These are phyloP conservation scores for Eulacestoma nigropectus DNA, from an alignment of 2,113 vertebrate species.

Conservation along the genomic window DNA sequence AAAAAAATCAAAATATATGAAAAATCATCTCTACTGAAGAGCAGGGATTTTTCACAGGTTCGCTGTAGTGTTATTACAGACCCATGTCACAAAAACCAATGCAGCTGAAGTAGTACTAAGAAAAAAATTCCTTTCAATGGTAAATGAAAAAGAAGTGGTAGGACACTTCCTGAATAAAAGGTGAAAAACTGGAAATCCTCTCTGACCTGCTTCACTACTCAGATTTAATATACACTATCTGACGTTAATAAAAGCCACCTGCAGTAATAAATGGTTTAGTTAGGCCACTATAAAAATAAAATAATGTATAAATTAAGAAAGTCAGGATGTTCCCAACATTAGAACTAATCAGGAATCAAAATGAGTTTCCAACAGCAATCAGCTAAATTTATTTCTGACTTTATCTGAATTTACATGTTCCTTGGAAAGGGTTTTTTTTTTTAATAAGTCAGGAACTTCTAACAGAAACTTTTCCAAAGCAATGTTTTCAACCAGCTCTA, in stretches of 20 bases:
- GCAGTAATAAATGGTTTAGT: neutral
- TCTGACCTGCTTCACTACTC: neutral
- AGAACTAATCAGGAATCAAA: neutral
- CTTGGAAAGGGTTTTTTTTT: neutral
- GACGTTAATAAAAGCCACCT: neutral
- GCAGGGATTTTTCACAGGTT: neutral
- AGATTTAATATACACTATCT: neutral
- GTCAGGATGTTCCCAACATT: neutral
- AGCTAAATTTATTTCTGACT: neutral
- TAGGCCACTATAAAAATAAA: neutral
- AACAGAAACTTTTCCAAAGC: neutral
- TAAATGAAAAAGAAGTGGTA: neutral
- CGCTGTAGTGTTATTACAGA: neutral
- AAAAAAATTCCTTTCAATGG: neutral
- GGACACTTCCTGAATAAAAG: neutral
- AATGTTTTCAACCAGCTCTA: neutral
- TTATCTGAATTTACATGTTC: neutral
- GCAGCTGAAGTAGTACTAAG: neutral
- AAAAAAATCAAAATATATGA: neutral
- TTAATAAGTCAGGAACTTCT: neutral
- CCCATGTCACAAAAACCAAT: neutral
- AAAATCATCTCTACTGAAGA: neutral
- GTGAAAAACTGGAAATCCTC: neutral
- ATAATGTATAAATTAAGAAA: neutral
- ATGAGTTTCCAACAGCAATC: neutral